Base-by-base conservation (phyloP, 2,888 invertebrate species). In the Lathronympha strigana region DNA sequence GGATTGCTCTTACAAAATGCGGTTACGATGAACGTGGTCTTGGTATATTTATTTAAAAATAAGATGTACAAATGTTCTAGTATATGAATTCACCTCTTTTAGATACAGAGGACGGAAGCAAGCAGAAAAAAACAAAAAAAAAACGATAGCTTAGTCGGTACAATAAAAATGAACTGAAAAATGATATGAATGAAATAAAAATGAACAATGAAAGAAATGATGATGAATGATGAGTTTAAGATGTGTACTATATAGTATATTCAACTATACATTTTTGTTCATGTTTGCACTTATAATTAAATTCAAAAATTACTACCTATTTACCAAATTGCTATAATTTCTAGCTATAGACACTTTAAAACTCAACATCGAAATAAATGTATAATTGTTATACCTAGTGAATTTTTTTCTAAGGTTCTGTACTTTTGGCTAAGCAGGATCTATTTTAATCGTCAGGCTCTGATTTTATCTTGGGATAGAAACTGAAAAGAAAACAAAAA, bases 1-100 rank as follows among this genome's bases (percentile, higher is more conserved):
- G 58, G 64, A 64, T 51, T 53, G 64, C 51, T 38, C 5, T n/a
- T 31, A 57, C 17, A 45, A 25, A 53, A n/a, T 28, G 17, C 28
- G 15, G 1, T 28, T 25, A 50, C 11, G 8, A 4, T 28, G 28
- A n/a, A n/a, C n/a, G n/a, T n/a, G n/a, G n/a, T n/a, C n/a, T n/a
- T n/a, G n/a, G n/a, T n/a, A n/a, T n/a, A n/a, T n/a, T n/a, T n/a
- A n/a, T n/a, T n/a, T n/a, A n/a, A n/a, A n/a, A n/a, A n/a, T n/a
- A n/a, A n/a, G n/a, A n/a, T n/a, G n/a, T n/a, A n/a, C n/a, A n/a
- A n/a, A n/a, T n/a, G n/a, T n/a, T n/a, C n/a, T n/a, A n/a, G n/a
- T n/a, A n/a, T n/a, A n/a, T n/a, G n/a, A n/a, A n/a, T n/a, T n/a
- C n/a, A n/a, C n/a, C n/a, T n/a, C n/a, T n/a, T n/a, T n/a, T n/a